Evolutionary conservation across 2,113 vertebrate species (phyloP), one percentile per base, ranked within the genome.

Genomic region (Epinephelus fuscoguttatus): DNA sequence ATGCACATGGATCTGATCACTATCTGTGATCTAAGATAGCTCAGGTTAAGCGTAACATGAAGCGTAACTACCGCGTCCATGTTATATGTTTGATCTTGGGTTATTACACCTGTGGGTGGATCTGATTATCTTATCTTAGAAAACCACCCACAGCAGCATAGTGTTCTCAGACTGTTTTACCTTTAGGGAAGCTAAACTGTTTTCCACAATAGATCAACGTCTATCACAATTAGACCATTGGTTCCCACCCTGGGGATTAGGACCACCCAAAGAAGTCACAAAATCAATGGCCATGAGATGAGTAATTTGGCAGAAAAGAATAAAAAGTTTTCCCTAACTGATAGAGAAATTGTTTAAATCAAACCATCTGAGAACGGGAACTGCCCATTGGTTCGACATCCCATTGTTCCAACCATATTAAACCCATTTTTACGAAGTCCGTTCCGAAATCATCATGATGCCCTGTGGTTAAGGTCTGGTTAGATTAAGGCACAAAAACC

Each of bases 71-170:
- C 23, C 27, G 45, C 15, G 49, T 61, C 72, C 71, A 30, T 59
- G 63, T 59, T 80, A 13, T 49, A 66, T n/a, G 72, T 73, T 81
- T 83, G 30, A 88, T 91, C 47, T 37, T 42, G 10, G 30, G 30
- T 75, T 67, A 70, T 75, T 86, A 73, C 56, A 85, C 78, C 66
- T 90, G 73, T 78, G 70, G 60, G 63, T 59, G 71, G 64, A 73
- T 70, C 45, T 49, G 27, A 77, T 85, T 47, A 79, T 88, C 71
- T 85, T 66, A 72, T 72, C 84, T 74, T 56, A 6, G n/a, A 52
- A 47, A 79, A 80, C 70, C 91, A 90, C 84, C 62, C 19, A 56
- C 52, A 52, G 0, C 37, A 23, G 30, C 12, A 56, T 25, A 42
- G 23, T 4, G 2, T 70, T 84, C 67, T 11, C 13, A 11, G 15